Evolutionary conservation across 2,888 invertebrate genomes (phyloP).

Genomic region (Zhuqinia jingwanae): DNA sequence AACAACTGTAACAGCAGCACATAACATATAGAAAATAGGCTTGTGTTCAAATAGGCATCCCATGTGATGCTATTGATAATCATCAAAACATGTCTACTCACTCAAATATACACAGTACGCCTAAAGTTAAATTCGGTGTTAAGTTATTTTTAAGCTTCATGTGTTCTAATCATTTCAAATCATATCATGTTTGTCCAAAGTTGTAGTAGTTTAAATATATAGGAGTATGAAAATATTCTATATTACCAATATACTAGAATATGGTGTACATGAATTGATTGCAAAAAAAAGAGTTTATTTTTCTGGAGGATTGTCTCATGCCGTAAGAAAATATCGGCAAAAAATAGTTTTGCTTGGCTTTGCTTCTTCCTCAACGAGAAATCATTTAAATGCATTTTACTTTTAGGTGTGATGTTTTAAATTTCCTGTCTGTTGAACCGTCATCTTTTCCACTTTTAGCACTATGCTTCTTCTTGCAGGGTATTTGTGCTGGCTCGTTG

Average conservation of each 20-base stretch:
- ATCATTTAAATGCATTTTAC: background rate
- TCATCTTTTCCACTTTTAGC: background rate
- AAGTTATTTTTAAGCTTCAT: conserved; percentile 66
- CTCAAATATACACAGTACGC: too few species aligned
- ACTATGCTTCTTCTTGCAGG: background rate
- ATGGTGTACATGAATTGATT: background rate
- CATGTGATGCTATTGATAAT: too few species aligned
- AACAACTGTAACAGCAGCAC: too few species aligned
- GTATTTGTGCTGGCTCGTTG: conserved; percentile 24
- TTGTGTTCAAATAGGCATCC: too few species aligned
- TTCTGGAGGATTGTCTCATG: too few species aligned
- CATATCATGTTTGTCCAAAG: background rate
- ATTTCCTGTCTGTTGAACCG: background rate
- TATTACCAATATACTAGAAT: background rate
- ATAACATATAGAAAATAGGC: too few species aligned
- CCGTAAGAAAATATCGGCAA: too few species aligned
- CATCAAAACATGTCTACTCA: too few species aligned
- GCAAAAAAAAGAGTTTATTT: background rate
- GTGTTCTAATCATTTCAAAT: conserved; percentile 36
- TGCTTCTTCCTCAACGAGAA: too few species aligned
- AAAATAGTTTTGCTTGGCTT: too few species aligned
- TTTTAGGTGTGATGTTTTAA: background rate
- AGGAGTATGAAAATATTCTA: background rate
- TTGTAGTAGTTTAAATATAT: too few species aligned
- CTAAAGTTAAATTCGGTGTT: too few species aligned